Evolutionary conservation across 2,888 invertebrate species (phyloP).

Genomic region (Mythimna albipuncta): DNA sequence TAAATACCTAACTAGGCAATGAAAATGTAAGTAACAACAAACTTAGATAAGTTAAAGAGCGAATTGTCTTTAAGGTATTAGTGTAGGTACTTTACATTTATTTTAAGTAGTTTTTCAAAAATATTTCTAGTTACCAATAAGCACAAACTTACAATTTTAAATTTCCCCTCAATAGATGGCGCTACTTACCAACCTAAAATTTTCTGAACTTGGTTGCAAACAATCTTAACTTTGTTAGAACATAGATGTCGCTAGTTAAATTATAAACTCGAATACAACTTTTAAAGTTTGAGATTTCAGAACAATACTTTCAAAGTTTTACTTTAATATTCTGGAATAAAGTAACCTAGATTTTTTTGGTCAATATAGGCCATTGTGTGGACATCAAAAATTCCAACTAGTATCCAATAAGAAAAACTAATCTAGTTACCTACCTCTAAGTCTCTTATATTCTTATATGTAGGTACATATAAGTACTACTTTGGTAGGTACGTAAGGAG

Average conservation of each 20-base stretch:
- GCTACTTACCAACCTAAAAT: constrained; percentile 37
- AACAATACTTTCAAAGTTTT: neutral
- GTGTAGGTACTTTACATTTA: neutral
- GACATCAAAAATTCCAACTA: neutral
- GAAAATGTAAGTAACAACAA: neutral
- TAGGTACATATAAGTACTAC: too few relatives aligned
- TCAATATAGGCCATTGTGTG: neutral
- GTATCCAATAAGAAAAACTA: neutral
- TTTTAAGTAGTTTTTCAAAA: too few relatives aligned
- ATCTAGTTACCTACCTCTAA: too few relatives aligned
- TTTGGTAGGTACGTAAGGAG: too few relatives aligned
- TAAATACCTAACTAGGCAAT: neutral
- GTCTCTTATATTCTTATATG: too few relatives aligned
- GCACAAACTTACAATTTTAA: neutral
- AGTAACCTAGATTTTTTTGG: too few relatives aligned
- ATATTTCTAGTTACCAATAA: neutral
- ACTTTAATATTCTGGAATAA: neutral
- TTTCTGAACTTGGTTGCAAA: neutral
- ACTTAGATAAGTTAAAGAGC: neutral
- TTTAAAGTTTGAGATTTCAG: neutral
- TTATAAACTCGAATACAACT: neutral
- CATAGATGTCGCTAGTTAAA: constrained; percentile 69
- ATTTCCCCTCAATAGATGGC: constrained; percentile 75
- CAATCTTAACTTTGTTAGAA: neutral
- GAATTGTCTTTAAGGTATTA: neutral